Conservation (phyloP, 2,797 vertebrate genomes). For the Lutjanus campechanus region DNA sequence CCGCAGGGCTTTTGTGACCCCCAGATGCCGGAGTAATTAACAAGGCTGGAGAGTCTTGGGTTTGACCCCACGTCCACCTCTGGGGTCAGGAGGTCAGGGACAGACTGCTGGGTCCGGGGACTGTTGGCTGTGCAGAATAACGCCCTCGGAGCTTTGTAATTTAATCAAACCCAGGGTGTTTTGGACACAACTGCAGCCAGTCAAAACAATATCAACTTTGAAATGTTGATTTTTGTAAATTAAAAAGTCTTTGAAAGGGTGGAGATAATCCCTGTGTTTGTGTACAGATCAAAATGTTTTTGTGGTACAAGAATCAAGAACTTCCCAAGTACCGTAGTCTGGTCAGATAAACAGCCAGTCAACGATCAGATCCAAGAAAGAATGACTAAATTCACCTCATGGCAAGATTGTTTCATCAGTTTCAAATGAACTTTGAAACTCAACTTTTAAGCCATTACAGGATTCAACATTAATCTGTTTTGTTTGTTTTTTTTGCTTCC, state of each 20-base stretch:
- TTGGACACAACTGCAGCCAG: not conserved
- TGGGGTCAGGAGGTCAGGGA: conserved; percentile 55
- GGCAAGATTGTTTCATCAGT: too few relatives aligned
- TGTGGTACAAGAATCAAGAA: not conserved
- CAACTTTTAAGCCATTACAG: too few relatives aligned
- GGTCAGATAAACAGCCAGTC: too few relatives aligned
- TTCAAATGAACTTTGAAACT: too few relatives aligned
- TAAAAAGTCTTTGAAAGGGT: not conserved
- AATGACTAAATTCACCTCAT: too few relatives aligned
- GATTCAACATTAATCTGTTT: too few relatives aligned
- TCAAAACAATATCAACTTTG: not conserved
- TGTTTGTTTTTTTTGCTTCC: too few relatives aligned
- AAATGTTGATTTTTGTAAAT: not conserved
- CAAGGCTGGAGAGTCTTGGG: conserved; percentile 34
- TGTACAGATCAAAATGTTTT: not conserved
- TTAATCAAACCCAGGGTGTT: conserved; percentile 32
- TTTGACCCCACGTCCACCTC: conserved; percentile 51
- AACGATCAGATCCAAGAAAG: too few relatives aligned
- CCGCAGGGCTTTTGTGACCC: conserved; percentile 44
- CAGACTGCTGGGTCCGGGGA: not conserved
- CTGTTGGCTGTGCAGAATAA: not conserved
- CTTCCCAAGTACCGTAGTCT: too few relatives aligned
- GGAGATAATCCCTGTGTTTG: not conserved
- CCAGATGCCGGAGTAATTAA: conserved; percentile 71
- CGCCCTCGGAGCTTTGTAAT: not conserved